Evolutionary conservation across 2,797 vertebrate species (phyloP).

Genomic region (Pseudocheirus occidentalis): DNA sequence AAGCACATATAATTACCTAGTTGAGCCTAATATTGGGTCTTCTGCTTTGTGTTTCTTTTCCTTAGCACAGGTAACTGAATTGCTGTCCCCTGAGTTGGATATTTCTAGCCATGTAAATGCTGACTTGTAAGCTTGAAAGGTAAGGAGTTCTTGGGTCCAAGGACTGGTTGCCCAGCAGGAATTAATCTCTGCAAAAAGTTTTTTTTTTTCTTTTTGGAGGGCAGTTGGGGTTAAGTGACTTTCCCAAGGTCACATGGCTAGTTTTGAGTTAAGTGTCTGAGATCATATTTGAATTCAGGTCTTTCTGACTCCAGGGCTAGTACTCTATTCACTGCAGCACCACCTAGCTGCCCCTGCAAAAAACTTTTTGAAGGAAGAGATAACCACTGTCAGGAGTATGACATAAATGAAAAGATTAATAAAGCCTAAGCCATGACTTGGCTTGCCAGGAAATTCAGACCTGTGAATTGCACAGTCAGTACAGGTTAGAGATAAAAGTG

Average conservation of each 20-base stretch:
- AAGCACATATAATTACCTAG: background rate
- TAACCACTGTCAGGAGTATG: background rate
- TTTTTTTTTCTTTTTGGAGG: no score
- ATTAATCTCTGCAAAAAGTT: background rate
- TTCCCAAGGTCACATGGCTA: no score
- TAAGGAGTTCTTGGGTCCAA: background rate
- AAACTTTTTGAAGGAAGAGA: background rate
- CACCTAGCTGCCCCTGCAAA: no score
- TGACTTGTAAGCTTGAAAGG: background rate
- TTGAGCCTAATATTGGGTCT: background rate
- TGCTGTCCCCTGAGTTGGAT: background rate
- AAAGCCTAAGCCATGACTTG: background rate
- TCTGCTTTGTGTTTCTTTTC: background rate
- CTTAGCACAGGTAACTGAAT: background rate
- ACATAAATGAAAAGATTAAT: background rate
- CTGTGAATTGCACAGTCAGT: background rate
- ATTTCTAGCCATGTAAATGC: background rate
- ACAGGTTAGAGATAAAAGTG: background rate
- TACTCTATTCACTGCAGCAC: no score
- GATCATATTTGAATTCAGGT: no score
- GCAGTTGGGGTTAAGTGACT: no score
- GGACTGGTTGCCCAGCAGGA: background rate
- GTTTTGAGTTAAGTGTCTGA: no score
- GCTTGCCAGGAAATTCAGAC: background rate
- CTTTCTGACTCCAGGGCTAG: no score